Evolutionary conservation across 2,797 vertebrate genomes (phyloP).

Genomic region (Ctenosaura bakeri): DNA sequence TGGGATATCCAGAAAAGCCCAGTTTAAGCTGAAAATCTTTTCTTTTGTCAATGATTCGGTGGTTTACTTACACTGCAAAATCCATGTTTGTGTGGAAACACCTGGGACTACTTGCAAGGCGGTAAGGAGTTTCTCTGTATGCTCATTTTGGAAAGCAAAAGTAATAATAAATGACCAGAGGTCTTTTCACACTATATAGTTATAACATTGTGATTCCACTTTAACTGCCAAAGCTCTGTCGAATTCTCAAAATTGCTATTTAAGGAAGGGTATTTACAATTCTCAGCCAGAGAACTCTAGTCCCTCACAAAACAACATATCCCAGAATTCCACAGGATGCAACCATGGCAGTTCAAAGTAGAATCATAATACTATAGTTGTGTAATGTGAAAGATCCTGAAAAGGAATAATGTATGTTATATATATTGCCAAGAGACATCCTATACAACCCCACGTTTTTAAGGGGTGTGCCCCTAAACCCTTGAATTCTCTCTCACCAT

Average conservation of each 20-base stretch:
- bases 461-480: too few relatives aligned
- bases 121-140: conserved; percentile 77
- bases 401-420: not conserved
- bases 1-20: conserved; percentile 86
- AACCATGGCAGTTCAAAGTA: too few relatives aligned
- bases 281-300: too few relatives aligned
- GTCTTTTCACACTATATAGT: too few relatives aligned
- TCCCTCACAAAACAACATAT: too few relatives aligned
- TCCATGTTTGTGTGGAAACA: conserved; percentile 86
- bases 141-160: not conserved
- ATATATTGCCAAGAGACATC: not conserved
- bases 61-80: conserved; percentile 90
- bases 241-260: too few relatives aligned
- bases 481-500: too few relatives aligned
- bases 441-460: not conserved
- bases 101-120: conserved; percentile 81
- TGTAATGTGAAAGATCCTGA: not conserved
- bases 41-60: conserved; percentile 84
- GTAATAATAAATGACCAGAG: not conserved
- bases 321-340: too few relatives aligned
- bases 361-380: too few relatives aligned
- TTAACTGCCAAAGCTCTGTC: too few relatives aligned
- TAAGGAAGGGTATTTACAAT: too few relatives aligned
- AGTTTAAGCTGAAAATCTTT: conserved; percentile 88
- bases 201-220: too few relatives aligned